A percentile compares a stretch with the other conserved stretches of the same genome.
Evolutionary conservation across 1,140 invertebrate genomes (phyloP).

Genomic region (Hypsibius dujardini): DNA sequence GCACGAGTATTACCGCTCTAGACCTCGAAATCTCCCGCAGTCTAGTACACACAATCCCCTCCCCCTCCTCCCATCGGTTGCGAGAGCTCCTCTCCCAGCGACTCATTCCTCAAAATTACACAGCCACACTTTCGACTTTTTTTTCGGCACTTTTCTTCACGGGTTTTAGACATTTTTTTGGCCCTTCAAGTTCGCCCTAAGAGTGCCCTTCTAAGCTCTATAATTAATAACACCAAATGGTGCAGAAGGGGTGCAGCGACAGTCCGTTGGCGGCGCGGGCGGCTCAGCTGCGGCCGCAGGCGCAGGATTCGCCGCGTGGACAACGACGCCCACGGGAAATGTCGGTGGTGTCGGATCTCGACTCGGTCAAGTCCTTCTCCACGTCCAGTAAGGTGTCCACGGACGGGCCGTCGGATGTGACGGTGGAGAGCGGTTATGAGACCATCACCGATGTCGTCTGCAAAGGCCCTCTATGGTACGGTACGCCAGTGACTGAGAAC

Average conservation of each 20-base stretch:
- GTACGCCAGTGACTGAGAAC: too few species aligned
- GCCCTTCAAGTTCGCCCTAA: too few species aligned
- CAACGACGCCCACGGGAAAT: neutral
- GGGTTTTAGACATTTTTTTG: too few species aligned
- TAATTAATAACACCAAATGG: neutral
- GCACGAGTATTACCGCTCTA: too few species aligned
- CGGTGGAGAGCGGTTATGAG: constrained; percentile 8
- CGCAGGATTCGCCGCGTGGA: neutral
- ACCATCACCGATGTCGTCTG: constrained; percentile 13
- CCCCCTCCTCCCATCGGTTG: too few species aligned
- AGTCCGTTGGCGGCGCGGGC: neutral
- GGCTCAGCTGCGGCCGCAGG: neutral
- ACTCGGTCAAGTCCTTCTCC: neutral
- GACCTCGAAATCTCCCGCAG: too few species aligned
- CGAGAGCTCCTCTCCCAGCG: too few species aligned
- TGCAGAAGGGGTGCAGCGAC: neutral
- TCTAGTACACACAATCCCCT: too few species aligned
- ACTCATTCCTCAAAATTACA: too few species aligned
- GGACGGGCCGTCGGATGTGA: constrained; percentile 7
- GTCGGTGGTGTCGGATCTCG: constrained; percentile 10
- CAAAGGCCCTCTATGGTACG: neutral
- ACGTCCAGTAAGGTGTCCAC: neutral
- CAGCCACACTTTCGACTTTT: too few species aligned
- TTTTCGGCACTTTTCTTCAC: too few species aligned
- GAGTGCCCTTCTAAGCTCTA: too few species aligned